Conservation (phyloP, 2,113 vertebrate species). For the Ailurus styani region DNA sequence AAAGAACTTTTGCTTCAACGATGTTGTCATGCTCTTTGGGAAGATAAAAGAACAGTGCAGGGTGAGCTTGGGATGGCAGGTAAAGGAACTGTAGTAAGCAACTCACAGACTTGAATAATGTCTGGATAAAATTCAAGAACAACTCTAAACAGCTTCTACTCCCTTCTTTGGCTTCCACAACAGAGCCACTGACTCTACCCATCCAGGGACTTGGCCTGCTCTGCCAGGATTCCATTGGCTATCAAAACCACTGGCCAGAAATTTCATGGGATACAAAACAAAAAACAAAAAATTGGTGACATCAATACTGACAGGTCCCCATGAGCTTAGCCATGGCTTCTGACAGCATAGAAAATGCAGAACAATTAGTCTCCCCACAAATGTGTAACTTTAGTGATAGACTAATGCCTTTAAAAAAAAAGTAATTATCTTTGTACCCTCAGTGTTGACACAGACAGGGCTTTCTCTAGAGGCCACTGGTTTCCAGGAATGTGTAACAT, state of each 20-base stretch:
- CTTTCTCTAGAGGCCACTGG: background rate
- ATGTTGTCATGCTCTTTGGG: background rate
- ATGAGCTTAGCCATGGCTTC: background rate
- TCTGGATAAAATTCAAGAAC: background rate
- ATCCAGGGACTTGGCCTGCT: background rate
- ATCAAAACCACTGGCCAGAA: background rate
- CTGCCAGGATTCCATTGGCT: accelerated
- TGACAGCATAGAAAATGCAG: background rate
- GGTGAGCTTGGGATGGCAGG: background rate
- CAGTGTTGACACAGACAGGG: background rate
- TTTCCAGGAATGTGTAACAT: background rate
- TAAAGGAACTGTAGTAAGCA: background rate
- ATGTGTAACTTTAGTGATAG: background rate
- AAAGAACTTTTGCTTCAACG: background rate
- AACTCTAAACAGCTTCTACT: background rate
- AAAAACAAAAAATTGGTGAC: background rate
- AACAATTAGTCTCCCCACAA: background rate
- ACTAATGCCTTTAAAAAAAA: background rate
- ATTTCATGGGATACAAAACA: background rate
- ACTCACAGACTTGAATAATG: background rate
- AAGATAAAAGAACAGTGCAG: background rate
- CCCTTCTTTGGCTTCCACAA: background rate
- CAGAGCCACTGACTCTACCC: background rate
- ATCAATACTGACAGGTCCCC: background rate
- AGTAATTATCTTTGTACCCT: background rate